Evolutionary conservation across 2,113 vertebrate genomes (phyloP), one percentile per base, ranked within the genome.

Genomic region (human): DNA sequence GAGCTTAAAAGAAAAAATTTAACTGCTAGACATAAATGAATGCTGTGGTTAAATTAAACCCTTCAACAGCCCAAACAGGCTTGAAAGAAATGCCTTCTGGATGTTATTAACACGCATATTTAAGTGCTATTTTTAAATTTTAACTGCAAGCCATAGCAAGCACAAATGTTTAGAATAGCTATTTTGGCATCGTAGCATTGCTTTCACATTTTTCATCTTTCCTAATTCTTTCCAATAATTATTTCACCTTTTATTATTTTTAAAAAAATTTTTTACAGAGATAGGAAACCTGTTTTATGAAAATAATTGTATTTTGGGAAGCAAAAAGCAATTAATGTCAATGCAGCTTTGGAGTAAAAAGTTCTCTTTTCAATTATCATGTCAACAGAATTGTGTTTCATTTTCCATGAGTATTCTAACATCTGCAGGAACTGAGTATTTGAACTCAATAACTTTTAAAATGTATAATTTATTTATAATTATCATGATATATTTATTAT

Each of bases 71-170:
- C 98, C 98, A 98, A 98, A 98, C 97, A 98, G 97, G 97, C 98
- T 98, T 98, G 98, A 98, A 98, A 99, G 98, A 98, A 98, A 98
- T 98, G 98, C 98, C 98, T 99, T 98, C 98, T 98, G 98, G 98
- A 99, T 98, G 97, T 98, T 99, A 98, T 99, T 99, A 99, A 98
- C 97, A 98, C 97, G 79, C 98, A 98, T 99, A 98, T 98, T 98
- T 98, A 99, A 98, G 96, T 98, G 97, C 98, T 99, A 99, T 98
- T 99, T 99, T 98, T 97, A 98, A 98, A 98, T 98, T 98, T 98
- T 98, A 98, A 98, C 99, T 98, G 98, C 97, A 98, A 99, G 98
- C 91, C 97, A 97, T 95, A 97, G 98, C 97, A 98, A 98, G 98
- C 97, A 97, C 97, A 98, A 98, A 98, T 99, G 98, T 99, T 98